Percentiles rank a stretch among this genome's conserved stretches.
Evolutionary conservation across 2,888 invertebrate genomes (phyloP).

Genomic region (Meandrusa payeni): DNA sequence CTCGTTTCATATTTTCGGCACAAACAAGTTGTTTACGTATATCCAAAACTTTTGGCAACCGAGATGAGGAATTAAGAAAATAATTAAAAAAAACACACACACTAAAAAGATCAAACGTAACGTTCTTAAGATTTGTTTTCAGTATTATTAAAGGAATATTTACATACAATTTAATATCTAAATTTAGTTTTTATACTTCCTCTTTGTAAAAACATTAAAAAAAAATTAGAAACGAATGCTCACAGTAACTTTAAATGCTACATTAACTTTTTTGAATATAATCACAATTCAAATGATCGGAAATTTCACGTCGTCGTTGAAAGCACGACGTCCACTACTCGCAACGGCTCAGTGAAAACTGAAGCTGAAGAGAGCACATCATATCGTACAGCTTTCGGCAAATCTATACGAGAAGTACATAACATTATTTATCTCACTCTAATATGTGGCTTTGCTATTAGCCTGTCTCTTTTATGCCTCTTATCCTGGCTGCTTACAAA

Average conservation of each 20-base stretch:
- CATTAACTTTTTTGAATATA: constrained; percentile 8
- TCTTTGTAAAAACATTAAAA: background rate
- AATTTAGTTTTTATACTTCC: background rate
- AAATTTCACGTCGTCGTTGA: constrained; percentile 34
- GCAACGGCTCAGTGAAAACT: constrained; percentile 31
- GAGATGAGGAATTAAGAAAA: too few species aligned
- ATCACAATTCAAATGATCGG: constrained; percentile 33
- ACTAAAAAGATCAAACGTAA: constrained; percentile 5
- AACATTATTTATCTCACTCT: constrained; percentile 43
- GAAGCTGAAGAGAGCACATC: constrained; percentile 34
- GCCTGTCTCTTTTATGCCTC: constrained; percentile 41
- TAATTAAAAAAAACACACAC: constrained; percentile 3
- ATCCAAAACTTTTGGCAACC: background rate
- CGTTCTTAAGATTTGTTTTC: background rate
- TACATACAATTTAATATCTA: background rate
- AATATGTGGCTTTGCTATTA: constrained; percentile 27
- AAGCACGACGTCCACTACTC: constrained; percentile 31
- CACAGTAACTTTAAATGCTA: constrained; percentile 1
- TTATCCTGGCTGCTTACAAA: constrained; percentile 51
- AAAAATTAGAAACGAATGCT: background rate
- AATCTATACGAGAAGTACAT: constrained; percentile 73
- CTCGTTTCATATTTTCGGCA: background rate
- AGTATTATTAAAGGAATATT: constrained; percentile 1
- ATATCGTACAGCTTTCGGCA: constrained; percentile 59
- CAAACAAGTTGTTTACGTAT: background rate